Evolutionary conservation across 2,113 vertebrate species (phyloP).

Genomic region (Tautogolabrus adspersus): DNA sequence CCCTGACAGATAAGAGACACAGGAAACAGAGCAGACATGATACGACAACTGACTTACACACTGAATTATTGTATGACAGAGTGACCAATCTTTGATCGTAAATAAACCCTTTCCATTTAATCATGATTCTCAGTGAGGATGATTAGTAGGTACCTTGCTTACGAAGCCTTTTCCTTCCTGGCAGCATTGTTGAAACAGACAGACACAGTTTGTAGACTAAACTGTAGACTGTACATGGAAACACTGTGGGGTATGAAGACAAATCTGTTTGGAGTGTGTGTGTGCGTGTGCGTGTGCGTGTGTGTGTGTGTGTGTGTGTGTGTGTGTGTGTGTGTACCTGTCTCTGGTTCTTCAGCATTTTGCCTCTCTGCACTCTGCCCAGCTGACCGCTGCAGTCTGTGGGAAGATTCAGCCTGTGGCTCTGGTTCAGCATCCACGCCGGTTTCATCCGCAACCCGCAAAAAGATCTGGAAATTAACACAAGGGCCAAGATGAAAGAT

Average conservation of each 20-base stretch:
- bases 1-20: background rate
- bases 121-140: background rate
- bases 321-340: slow-evolving; percentile 59
- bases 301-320: background rate
- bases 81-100: background rate
- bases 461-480: slow-evolving; percentile 86
- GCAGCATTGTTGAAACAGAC: slow-evolving; percentile 72
- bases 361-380: slow-evolving; percentile 50
- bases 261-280: background rate
- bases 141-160: slow-evolving; percentile 73
- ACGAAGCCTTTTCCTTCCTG: slow-evolving; percentile 75
- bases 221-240: slow-evolving; percentile 1
- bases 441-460: slow-evolving; percentile 86
- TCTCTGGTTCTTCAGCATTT: slow-evolving; percentile 36
- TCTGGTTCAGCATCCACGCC: slow-evolving; percentile 64
- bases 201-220: slow-evolving; percentile 35
- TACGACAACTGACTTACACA: background rate
- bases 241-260: slow-evolving; percentile 16
- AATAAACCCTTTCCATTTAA: background rate
- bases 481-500: background rate
- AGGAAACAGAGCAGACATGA: background rate
- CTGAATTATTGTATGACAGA: background rate
- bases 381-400: slow-evolving; percentile 29
- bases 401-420: slow-evolving; percentile 31
- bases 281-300: background rate